These are phyloP conservation scores for Hippopotamus amphibius DNA, from an alignment of 2,113 vertebrate species.

Conservation along the genomic window DNA sequence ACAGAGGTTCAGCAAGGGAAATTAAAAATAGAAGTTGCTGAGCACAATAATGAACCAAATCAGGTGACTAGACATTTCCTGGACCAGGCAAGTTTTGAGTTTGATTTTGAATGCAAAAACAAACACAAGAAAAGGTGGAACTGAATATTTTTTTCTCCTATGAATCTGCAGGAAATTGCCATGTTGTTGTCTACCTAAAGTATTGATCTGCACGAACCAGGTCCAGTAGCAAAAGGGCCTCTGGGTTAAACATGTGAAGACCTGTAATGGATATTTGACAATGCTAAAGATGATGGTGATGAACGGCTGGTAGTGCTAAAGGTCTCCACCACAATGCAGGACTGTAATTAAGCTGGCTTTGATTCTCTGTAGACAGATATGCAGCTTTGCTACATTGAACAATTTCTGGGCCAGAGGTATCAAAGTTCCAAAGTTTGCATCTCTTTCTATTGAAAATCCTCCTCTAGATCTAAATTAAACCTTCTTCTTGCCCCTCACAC, in stretches of 20 bases:
- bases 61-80: background rate
- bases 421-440: background rate
- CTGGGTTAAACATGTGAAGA: background rate
- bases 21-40: background rate
- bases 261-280: background rate
- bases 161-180: background rate
- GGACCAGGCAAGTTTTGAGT: background rate
- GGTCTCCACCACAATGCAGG: background rate
- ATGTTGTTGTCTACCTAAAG: background rate
- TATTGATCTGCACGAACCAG: background rate
- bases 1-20: background rate
- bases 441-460: background rate
- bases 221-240: rapidly evolving
- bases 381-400: background rate
- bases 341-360: background rate
- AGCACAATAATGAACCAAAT: background rate
- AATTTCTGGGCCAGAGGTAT: background rate
- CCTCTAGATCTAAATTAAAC: background rate
- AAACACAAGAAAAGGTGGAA: background rate
- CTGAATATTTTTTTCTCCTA: background rate
- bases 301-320: background rate
- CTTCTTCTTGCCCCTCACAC: background rate
- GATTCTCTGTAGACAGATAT: background rate
- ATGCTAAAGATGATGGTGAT: background rate
- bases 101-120: background rate